Evolutionary conservation across 2,797 vertebrate genomes (phyloP).

Genomic region (Rousettus madagascariensis): DNA sequence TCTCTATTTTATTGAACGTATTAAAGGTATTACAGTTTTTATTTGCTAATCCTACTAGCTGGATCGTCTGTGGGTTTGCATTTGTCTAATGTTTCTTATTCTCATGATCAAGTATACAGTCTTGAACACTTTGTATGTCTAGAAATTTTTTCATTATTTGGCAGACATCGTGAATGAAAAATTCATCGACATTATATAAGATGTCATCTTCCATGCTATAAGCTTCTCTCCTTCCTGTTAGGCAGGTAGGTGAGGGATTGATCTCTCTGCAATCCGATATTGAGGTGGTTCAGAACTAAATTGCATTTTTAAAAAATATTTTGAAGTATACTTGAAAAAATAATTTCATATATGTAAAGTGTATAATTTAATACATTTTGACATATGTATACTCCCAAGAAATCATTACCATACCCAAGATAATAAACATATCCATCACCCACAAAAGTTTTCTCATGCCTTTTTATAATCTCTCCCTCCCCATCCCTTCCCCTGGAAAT

Average conservation of each 20-base stretch:
- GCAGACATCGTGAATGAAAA: not conserved
- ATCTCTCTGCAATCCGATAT: not conserved
- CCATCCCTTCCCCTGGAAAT: not conserved
- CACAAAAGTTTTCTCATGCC: not conserved
- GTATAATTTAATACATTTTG: not conserved
- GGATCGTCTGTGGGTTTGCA: not conserved
- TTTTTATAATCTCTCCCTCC: not conserved
- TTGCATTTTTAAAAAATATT: not conserved
- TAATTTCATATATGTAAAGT: not conserved
- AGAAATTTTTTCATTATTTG: not conserved
- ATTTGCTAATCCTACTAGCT: not conserved
- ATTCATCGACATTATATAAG: not conserved
- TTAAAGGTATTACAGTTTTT: not conserved
- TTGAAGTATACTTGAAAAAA: not conserved
- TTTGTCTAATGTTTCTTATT: not conserved
- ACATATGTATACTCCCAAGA: not conserved
- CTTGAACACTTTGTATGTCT: not conserved
- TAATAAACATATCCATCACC: not conserved
- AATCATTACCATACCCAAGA: not conserved
- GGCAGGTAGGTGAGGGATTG: not conserved
- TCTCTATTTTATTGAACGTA: not conserved
- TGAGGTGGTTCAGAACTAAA: not conserved
- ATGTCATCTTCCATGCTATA: not conserved
- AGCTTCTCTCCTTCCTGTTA: not conserved
- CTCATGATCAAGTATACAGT: not conserved